phyloP scores from a whole-genome alignment of 2,113 vertebrate genomes.

The Steatornis caripensis region DNA sequence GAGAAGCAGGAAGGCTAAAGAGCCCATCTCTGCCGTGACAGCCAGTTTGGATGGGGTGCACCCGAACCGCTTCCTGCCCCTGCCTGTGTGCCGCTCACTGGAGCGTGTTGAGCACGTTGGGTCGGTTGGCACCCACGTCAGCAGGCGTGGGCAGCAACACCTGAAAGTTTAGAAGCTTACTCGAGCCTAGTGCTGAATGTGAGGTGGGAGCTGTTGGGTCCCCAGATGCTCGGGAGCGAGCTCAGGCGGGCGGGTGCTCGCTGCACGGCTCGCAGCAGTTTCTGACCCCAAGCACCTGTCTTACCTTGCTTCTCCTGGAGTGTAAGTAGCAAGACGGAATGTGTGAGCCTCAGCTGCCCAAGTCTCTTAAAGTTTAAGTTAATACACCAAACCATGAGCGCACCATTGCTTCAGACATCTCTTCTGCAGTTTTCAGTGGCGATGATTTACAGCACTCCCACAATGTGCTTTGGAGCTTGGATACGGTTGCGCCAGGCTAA shows the following conservation, averaged over 20 bases:
- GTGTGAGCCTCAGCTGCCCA: background rate
- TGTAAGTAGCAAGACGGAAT: background rate
- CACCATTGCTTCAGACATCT: background rate
- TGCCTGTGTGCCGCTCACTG: accelerated
- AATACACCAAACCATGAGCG: too few relatives aligned
- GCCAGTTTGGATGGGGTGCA: background rate
- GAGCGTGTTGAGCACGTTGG: accelerated
- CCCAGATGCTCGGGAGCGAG: accelerated
- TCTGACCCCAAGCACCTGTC: background rate
- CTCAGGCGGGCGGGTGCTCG: background rate
- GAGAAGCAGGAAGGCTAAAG: background rate
- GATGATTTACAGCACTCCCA: background rate
- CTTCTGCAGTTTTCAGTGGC: background rate
- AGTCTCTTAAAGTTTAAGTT: too few relatives aligned
- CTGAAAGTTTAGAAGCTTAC: background rate
- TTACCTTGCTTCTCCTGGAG: background rate
- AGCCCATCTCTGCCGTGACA: accelerated
- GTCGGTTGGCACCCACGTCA: too few relatives aligned
- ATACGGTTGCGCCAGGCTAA: accelerated
- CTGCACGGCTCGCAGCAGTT: accelerated
- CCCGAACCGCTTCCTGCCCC: background rate
- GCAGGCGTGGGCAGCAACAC: background rate
- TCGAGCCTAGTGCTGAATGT: accelerated
- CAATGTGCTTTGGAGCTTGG: background rate
- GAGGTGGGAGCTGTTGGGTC: background rate